Conservation (phyloP, 1,140 invertebrate genomes). For the Cataglyphis hispanica region DNA sequence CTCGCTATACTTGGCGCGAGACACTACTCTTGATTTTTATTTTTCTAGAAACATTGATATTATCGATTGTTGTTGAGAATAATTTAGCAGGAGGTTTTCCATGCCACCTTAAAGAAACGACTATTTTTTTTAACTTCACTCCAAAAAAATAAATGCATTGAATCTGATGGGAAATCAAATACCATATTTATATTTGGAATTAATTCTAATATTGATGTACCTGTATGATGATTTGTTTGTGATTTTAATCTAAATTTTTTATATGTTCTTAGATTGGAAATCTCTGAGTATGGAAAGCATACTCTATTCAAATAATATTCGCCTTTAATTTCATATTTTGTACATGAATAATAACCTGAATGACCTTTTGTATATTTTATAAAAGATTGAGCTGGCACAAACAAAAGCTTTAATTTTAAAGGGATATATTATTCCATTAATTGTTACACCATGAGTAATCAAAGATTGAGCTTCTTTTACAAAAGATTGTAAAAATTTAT, state of each 20-base stretch:
- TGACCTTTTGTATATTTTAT: constrained; percentile 12
- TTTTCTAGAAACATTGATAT: constrained; percentile 16
- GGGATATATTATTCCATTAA: background rate
- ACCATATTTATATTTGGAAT: constrained; percentile 32
- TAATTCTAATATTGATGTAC: constrained; percentile 21
- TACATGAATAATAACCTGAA: constrained; percentile 1
- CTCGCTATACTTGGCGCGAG: too few relatives aligned
- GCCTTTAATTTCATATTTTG: background rate
- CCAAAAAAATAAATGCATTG: constrained; percentile 13
- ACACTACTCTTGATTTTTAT: too few relatives aligned
- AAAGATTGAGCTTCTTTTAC: background rate
- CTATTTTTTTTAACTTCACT: constrained; percentile 20
- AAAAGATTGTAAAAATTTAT: background rate
- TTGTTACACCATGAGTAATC: background rate
- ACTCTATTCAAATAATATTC: background rate
- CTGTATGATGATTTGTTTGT: background rate
- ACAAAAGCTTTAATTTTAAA: constrained; percentile 44
- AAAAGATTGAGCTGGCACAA: constrained; percentile 7
- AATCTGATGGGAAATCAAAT: constrained; percentile 5
- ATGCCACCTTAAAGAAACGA: background rate
- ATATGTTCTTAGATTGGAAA: background rate
- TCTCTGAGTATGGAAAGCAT: background rate
- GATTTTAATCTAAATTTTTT: constrained; percentile 21
- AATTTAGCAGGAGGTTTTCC: background rate
- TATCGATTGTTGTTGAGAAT: background rate